Evolutionary conservation across 2,113 vertebrate genomes (phyloP), one percentile per base, ranked within the genome.

Genomic region (Myxocyprinus asiaticus): DNA sequence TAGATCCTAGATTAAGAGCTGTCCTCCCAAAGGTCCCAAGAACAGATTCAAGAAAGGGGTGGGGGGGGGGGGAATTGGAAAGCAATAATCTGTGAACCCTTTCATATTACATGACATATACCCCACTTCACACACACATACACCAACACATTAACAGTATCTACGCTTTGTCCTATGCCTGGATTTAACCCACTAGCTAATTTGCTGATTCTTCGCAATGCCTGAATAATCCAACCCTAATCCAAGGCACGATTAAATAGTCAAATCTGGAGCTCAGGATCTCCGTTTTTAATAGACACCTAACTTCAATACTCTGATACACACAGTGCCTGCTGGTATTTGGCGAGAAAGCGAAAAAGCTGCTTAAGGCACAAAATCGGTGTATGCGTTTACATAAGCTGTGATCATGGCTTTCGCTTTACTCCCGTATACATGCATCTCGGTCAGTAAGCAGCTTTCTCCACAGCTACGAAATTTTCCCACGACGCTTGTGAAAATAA

Each of bases 121-220:
- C 22, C 22, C 9, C 51, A 42, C 17, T 48, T 67, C 55, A 67
- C 79, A 81, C 73, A 70, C 63, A 69, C 64, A 78, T 76, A 65
- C 59, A 68, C 63, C n/a, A n/a, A 76, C 33, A 72, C 64, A 14
- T 59, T 67, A 68, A 84, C 22, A 70, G 66, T 68, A 73, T 73
- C 67, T 79, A 74, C 63, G 85, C 83, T 89, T 85, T 82, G 87
- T 87, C 86, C 83, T 81, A 78, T 85, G 88, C 85, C 81, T 83
- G 90, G 88, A 92, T 94, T 93, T 92, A 92, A 85, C 80, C 89
- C 88, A 84, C 84, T 59, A 85, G 93, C 89, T 92, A 93, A 92
- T 92, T 93, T 92, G 88, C 88, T 84, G 86, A 91, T 89, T 78
- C 88, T 88, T 89, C 74, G 69, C 87, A 84, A 92, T 89, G 90